These are phyloP conservation scores for Brachycybe producta DNA, from an alignment of 2,888 invertebrate genomes.

Conservation along the genomic window DNA sequence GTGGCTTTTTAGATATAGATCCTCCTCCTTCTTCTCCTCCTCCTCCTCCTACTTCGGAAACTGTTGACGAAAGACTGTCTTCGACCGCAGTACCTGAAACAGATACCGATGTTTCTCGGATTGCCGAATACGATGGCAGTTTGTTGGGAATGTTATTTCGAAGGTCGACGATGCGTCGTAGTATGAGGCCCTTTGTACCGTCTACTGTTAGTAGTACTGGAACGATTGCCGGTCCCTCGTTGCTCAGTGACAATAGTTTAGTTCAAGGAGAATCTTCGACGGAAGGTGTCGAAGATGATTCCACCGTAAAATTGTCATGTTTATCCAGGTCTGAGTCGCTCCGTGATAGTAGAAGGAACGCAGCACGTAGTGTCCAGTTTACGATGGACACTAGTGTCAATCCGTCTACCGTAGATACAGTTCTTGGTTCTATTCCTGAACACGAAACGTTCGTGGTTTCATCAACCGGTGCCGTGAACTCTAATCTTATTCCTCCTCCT, in stretches of 20 bases:
- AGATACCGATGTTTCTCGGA: background rate
- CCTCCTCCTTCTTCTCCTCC: background rate
- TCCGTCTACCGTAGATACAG: background rate
- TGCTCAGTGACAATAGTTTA: too few species aligned
- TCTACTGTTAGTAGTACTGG: background rate
- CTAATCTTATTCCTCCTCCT: too few species aligned
- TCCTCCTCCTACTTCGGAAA: background rate
- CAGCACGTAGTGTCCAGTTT: background rate
- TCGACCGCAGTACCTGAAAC: background rate
- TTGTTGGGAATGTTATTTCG: background rate
- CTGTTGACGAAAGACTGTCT: background rate
- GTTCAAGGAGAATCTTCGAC: too few species aligned
- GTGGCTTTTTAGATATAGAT: background rate
- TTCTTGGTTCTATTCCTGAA: background rate
- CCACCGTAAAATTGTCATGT: too few species aligned
- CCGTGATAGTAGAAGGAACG: too few species aligned
- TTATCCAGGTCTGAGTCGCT: background rate
- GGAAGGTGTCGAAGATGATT: too few species aligned
- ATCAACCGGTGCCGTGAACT: too few species aligned
- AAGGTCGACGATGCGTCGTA: conserved; percentile 1
- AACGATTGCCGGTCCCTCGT: background rate
- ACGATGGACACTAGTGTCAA: background rate
- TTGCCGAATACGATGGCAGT: too few species aligned
- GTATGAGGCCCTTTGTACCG: background rate
- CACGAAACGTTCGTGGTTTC: too few species aligned